phyloP scores from a whole-genome alignment of 2,113 vertebrate genomes.

The Rhinoptilus africanus region DNA sequence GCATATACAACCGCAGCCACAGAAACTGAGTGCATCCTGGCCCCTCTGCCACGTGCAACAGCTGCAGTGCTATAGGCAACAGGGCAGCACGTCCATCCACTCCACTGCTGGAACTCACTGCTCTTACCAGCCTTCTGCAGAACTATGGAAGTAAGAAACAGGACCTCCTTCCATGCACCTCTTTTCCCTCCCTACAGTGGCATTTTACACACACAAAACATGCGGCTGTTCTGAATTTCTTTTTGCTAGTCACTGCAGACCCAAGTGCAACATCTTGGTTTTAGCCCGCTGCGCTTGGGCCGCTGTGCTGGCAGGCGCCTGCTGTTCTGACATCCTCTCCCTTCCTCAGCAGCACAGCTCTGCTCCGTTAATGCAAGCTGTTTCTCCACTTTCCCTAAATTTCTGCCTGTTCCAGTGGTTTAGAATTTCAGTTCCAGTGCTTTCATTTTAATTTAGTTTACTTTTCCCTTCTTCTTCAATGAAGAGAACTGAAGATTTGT shows the following conservation, averaged over 20 bases:
- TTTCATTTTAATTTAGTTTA: not conserved
- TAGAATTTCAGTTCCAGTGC: not conserved
- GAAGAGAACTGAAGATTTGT: not conserved
- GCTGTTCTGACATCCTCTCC: not conserved
- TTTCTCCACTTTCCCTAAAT: not conserved
- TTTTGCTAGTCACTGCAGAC: not conserved
- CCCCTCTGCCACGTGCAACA: not conserved
- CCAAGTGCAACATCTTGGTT: not conserved
- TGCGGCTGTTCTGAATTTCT: rapidly evolving
- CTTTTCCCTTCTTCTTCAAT: not conserved
- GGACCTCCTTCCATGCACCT: rapidly evolving
- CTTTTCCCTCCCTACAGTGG: not conserved
- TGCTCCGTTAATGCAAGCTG: not conserved
- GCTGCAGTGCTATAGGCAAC: not conserved
- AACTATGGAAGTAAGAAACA: not conserved
- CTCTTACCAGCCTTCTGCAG: not conserved
- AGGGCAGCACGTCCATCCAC: not conserved
- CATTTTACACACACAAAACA: not conserved
- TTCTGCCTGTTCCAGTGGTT: not conserved
- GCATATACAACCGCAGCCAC: rapidly evolving
- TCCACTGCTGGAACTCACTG: not conserved
- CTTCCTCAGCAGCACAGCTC: not conserved
- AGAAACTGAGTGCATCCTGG: not conserved
- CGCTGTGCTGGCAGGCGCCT: rapidly evolving
- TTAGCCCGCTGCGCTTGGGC: not conserved